Percentiles rank a stretch among this genome's conserved stretches.
Evolutionary conservation across 2,113 vertebrate genomes (phyloP).

Genomic region (Pimephales promelas): DNA sequence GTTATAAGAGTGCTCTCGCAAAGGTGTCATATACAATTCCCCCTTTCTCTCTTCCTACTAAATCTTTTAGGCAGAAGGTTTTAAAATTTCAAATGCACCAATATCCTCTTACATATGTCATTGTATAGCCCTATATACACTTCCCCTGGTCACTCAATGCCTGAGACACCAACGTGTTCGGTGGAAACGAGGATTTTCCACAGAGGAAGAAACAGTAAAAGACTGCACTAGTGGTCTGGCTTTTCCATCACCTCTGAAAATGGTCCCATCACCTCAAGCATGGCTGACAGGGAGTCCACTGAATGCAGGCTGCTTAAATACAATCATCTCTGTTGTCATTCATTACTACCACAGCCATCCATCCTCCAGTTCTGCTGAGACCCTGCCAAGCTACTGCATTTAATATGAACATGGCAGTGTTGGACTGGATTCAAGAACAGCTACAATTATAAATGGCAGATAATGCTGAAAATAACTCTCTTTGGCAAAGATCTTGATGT

Average conservation of each 20-base stretch:
- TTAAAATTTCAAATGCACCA: constrained; percentile 81
- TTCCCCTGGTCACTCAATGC: constrained; percentile 63
- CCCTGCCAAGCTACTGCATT: constrained; percentile 13
- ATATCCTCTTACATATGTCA: constrained; percentile 78
- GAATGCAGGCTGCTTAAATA: constrained; percentile 9
- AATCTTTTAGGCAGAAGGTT: constrained; percentile 81
- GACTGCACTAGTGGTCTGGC: constrained; percentile 65
- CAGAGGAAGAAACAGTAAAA: constrained; percentile 66
- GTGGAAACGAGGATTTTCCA: constrained; percentile 67
- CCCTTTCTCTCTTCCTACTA: constrained; percentile 60
- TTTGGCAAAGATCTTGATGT: no score
- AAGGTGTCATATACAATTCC: constrained; percentile 71
- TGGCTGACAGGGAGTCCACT: constrained; percentile 45
- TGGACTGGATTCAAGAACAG: background rate
- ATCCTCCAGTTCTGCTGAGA: background rate
- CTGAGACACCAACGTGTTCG: constrained; percentile 64
- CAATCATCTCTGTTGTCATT: constrained; percentile 33
- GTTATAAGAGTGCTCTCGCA: constrained; percentile 68
- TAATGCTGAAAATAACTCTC: background rate
- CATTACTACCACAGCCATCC: constrained; percentile 2
- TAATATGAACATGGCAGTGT: background rate
- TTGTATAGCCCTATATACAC: constrained; percentile 69
- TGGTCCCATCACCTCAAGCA: constrained; percentile 49
- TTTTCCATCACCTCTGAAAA: constrained; percentile 69
- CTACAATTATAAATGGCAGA: background rate